Percentiles rank a stretch among this genome's conserved stretches.
phyloP scores from a whole-genome alignment of 2,888 invertebrate species.

The Dynastes maya region DNA sequence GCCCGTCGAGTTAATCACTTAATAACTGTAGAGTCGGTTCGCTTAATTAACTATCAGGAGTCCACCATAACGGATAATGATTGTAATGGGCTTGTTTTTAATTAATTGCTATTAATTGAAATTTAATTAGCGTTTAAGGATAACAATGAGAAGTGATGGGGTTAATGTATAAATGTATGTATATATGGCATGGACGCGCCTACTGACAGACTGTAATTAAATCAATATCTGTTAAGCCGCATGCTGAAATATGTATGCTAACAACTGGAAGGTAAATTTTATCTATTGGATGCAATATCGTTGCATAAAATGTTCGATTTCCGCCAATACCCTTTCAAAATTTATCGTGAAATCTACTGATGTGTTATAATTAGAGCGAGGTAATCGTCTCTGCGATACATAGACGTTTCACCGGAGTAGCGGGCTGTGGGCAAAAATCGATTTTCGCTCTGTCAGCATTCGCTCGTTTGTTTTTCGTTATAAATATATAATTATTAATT shows the following conservation, averaged over 20 bases:
- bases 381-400: too few relatives aligned
- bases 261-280: neutral
- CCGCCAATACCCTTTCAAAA: too few relatives aligned
- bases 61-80: slow-evolving; percentile 15
- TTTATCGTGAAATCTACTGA: too few relatives aligned
- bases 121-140: slow-evolving; percentile 1
- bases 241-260: neutral
- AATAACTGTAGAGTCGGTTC: slow-evolving; percentile 11
- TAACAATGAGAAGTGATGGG: slow-evolving; percentile 6
- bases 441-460: too few relatives aligned
- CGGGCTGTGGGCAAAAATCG: too few relatives aligned
- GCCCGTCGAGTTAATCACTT: slow-evolving; percentile 9
- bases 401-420: too few relatives aligned
- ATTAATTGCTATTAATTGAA: slow-evolving; percentile 2
- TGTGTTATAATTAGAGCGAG: too few relatives aligned
- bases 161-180: neutral
- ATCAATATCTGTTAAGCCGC: neutral
- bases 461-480: too few relatives aligned
- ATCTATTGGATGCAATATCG: neutral
- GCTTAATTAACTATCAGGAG: slow-evolving; percentile 12
- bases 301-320: too few relatives aligned
- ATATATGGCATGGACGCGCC: neutral
- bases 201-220: slow-evolving; percentile 7
- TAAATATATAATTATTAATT: too few relatives aligned
- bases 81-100: slow-evolving; percentile 17